Evolutionary conservation across 1,140 invertebrate species (phyloP).

Genomic region (Cydia pomonella): DNA sequence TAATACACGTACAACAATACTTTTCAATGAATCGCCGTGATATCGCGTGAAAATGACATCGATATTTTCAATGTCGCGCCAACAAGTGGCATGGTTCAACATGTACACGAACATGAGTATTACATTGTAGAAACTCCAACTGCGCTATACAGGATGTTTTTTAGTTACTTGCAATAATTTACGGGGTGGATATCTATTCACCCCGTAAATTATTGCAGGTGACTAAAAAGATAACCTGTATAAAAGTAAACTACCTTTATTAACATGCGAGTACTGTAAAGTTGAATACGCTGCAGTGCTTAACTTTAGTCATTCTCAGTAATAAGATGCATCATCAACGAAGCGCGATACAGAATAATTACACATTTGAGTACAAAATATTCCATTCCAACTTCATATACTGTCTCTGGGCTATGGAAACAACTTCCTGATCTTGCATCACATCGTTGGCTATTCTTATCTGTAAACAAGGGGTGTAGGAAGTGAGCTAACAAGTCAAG

Average conservation of each 20-base stretch:
- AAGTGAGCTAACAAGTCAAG: background rate
- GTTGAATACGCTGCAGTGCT: background rate
- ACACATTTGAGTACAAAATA: background rate
- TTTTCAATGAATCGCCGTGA: slow-evolving; percentile 1
- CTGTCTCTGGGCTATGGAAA: background rate
- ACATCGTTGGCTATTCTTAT: background rate
- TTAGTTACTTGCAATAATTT: no score
- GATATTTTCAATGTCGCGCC: slow-evolving; percentile 26
- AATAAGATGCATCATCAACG: slow-evolving; percentile 11
- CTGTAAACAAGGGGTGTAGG: background rate
- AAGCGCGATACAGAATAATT: background rate
- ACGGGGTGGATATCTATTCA: no score
- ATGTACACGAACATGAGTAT: background rate
- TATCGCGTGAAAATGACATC: background rate
- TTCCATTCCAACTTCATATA: background rate
- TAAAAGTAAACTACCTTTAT: background rate
- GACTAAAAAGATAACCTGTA: no score
- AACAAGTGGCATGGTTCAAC: slow-evolving; percentile 4
- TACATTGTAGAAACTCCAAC: background rate
- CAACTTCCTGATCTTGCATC: background rate
- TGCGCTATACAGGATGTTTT: no score
- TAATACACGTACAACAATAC: slow-evolving; percentile 1
- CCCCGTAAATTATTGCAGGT: no score
- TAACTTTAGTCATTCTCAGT: background rate
- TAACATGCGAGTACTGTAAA: background rate